These are phyloP conservation scores for Pristionchus mayeri DNA, from an alignment of 2,888 invertebrate species.

Conservation along the genomic window DNA sequence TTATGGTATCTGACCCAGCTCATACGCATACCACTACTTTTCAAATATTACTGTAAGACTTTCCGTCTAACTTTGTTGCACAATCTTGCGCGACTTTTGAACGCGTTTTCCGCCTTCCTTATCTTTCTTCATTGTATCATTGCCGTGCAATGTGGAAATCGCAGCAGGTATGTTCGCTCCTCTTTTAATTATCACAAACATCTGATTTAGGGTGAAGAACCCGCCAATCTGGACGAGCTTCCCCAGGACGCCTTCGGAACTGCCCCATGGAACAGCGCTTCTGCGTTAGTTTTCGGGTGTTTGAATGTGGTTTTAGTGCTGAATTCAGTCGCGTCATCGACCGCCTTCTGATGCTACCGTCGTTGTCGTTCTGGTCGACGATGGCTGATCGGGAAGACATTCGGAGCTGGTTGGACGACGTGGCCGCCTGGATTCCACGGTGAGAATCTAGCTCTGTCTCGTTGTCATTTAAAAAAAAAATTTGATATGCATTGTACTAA, in stretches of 20 bases:
- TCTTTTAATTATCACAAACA: not conserved
- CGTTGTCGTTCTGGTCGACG: constrained; percentile 15
- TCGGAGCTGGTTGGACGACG: not conserved
- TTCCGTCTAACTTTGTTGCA: not conserved
- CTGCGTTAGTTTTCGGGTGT: not conserved
- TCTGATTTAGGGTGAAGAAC: not conserved
- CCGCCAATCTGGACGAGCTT: not conserved
- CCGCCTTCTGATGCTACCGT: constrained; percentile 10
- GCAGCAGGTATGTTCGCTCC: not conserved
- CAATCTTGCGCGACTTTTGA: constrained; percentile 40
- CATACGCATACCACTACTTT: not conserved
- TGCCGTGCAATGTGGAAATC: not conserved
- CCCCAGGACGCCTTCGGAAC: constrained; percentile 12
- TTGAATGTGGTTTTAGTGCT: not conserved
- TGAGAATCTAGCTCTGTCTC: not conserved
- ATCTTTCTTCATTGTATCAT: not conserved
- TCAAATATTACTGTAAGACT: not conserved
- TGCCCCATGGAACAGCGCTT: not conserved
- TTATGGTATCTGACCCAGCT: not conserved
- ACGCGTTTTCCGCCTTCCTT: not conserved
- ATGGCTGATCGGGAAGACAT: not conserved
- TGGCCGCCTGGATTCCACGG: constrained; percentile 5
- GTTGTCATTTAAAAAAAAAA: no score
- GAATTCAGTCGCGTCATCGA: constrained; percentile 25
- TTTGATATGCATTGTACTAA: no score